These are phyloP conservation scores for Drosophila punjabiensis DNA, from an alignment of 1,140 invertebrate genomes.

Conservation along the genomic window DNA sequence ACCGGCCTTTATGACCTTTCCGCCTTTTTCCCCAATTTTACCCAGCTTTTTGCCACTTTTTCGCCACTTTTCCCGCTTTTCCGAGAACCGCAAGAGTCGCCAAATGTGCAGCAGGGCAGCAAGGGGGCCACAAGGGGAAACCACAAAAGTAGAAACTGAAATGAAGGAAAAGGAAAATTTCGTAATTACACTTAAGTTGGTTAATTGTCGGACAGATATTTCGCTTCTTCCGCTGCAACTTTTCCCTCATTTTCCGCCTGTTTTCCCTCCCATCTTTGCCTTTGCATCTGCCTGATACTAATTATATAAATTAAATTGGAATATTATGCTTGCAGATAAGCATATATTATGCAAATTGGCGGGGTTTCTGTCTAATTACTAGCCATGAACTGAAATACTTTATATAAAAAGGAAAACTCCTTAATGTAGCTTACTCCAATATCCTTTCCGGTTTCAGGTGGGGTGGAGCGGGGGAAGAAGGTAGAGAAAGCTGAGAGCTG, in stretches of 20 bases:
- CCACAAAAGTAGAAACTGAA: slow-evolving; percentile 47
- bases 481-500: slow-evolving; percentile 26
- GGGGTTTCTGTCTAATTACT: not conserved
- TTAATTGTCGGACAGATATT: slow-evolving; percentile 49
- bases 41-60: not conserved
- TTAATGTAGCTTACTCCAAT: not conserved
- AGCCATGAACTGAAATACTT: not conserved
- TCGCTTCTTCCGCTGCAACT: slow-evolving; percentile 31
- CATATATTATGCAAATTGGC: slow-evolving; percentile 1
- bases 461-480: too few relatives aligned
- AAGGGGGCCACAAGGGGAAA: not conserved
- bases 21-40: slow-evolving; percentile 5
- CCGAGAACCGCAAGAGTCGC: slow-evolving; percentile 25
- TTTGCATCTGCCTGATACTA: slow-evolving; percentile 5
- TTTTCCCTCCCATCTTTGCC: not conserved
- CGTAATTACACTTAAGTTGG: slow-evolving; percentile 45
- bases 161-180: slow-evolving; percentile 32
- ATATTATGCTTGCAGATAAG: slow-evolving; percentile 2
- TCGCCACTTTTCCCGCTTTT: not conserved
- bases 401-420: not conserved
- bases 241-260: slow-evolving; percentile 5
- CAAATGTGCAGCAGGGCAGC: slow-evolving; percentile 14
- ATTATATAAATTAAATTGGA: slow-evolving; percentile 33
- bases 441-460: slow-evolving; percentile 5
- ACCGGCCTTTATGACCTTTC: slow-evolving; percentile 9